A percentile compares a stretch with the other conserved stretches of the same genome.
phyloP scores from a whole-genome alignment of 1,140 invertebrate genomes.

The Amyelois transitella region DNA sequence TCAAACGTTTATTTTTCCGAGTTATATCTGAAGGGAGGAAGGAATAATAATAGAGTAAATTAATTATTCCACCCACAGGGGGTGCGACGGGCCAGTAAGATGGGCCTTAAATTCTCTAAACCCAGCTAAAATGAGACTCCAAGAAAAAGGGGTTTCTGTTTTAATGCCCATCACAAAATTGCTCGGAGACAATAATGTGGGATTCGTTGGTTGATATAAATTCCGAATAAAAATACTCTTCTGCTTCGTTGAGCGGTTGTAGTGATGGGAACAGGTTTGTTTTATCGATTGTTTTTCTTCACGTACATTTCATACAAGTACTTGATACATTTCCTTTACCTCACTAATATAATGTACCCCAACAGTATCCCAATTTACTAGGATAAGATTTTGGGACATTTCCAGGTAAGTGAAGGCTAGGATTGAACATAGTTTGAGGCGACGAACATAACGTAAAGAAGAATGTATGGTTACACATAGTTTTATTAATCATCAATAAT shows the following conservation, averaged over 20 bases:
- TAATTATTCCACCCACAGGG: constrained; percentile 58
- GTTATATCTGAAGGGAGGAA: constrained; percentile 52
- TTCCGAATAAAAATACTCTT: constrained; percentile 65
- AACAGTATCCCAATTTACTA: too few species aligned
- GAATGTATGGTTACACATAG: too few species aligned
- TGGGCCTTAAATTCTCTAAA: constrained; percentile 66
- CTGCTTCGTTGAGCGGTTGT: constrained; percentile 15
- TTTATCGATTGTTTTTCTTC: not conserved
- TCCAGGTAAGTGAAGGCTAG: too few species aligned
- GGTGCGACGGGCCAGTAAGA: constrained; percentile 41
- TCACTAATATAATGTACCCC: too few species aligned
- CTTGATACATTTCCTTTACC: too few species aligned
- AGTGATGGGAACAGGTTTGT: constrained; percentile 13
- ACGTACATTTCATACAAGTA: too few species aligned
- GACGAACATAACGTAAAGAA: too few species aligned
- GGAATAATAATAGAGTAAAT: constrained; percentile 66
- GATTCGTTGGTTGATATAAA: constrained; percentile 70
- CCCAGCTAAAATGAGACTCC: constrained; percentile 72
- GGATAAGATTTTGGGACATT: too few species aligned
- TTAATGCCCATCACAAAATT: constrained; percentile 73
- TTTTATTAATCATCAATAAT: too few species aligned
- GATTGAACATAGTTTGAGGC: too few species aligned
- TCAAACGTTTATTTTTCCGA: constrained; percentile 31
- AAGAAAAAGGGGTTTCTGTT: constrained; percentile 70
- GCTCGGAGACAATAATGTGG: constrained; percentile 70